Base-by-base conservation (phyloP, 2,113 vertebrate genomes). In the Pipa parva region DNA sequence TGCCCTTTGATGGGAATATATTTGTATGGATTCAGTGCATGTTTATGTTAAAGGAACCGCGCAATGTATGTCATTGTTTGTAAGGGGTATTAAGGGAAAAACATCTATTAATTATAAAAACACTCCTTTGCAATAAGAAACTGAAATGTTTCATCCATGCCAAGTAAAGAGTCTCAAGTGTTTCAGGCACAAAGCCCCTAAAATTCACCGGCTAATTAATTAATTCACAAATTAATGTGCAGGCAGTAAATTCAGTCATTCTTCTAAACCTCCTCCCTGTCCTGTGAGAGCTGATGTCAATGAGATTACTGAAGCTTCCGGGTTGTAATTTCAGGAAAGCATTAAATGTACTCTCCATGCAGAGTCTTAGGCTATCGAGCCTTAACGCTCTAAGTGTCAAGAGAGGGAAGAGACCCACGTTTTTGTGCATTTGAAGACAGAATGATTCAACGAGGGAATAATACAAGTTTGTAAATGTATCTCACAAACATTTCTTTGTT, bases 1-100 rank as follows among this genome's bases (percentile, higher is more conserved):
- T 75, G 73, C 83, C 82, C 87, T 87, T 80, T 86, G 89, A 88
- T 78, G 85, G 77, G 77, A 86, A 87, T 80, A 58, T 78, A 87
- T 68, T 84, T 87, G 83, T 87, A 89, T 58, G 74, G 79, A 82
- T 82, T 73, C 77, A 8, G 28, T 12, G 46, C 1, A 37, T 52
- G 57, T 69, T 60, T 60, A 57, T 24, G 42, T 51, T 39, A 17
- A 69, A 54, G 29, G 49, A 37, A 57, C 28, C n/a, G 31, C 15
- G 8, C 36, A 59, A 57, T 18, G 18, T 11, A 22, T 66, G n/a
- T n/a, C 17, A 5, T 5, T n/a, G 13, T 49, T 52, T 31, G 66
- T n/a, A 18, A n/a, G 22, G 50, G 65, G 65, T 37, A 39, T 68
- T 51, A 28, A 61, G 59, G 66, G 66, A 50, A 52, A 52, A 39